Base-by-base conservation (phyloP, 1,140 invertebrate species). In the Tigriopus japonicus region DNA sequence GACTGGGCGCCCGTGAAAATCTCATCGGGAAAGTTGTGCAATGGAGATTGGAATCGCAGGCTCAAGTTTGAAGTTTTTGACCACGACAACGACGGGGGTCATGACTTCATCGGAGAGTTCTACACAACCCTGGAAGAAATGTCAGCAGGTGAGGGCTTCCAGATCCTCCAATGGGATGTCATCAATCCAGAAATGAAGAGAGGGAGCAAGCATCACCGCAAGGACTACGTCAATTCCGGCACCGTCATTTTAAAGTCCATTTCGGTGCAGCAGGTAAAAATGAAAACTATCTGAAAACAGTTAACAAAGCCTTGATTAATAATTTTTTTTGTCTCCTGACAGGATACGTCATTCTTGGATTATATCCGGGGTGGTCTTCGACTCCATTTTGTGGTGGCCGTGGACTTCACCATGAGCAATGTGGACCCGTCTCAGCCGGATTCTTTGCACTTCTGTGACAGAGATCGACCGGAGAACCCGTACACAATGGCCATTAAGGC, bases 341-440 rank as follows among this genome's bases (percentile, higher is more conserved):
- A 49, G 45, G 63, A 66, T 70, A 64, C 68, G 69, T 70, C 72
- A 61, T 76, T 76, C 64, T 64, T 76, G 42, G 74, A 76, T 64
- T 75, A 74, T 66, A 70, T 75, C 12, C 67, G 67, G 65, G 71
- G 73, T 65, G 75, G 75, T 23, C 76, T 75, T n/a, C 71, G 79
- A 66, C 67, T 81, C 13, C 74, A 80, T 67, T 80, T 77, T 64
- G 78, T 77, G 10, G 76, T 81, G 60, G 77, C 77, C 13, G 71
- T 81, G 24, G 79, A 81, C 68, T 81, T 81, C 64, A 81, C 79
- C n/a, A 76, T 76, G 5, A 80, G 78, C 1, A 81, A 81, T 70
- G 76, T 78, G 0, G 72, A 78, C 60, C 77, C 77, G 14, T 68
- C 70, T 51, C 69, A 73, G 23, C 71, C 75, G 1, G 67, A 67